These are phyloP conservation scores for Drosophila robusta DNA, from an alignment of 2,888 invertebrate species.

Conservation along the genomic window DNA sequence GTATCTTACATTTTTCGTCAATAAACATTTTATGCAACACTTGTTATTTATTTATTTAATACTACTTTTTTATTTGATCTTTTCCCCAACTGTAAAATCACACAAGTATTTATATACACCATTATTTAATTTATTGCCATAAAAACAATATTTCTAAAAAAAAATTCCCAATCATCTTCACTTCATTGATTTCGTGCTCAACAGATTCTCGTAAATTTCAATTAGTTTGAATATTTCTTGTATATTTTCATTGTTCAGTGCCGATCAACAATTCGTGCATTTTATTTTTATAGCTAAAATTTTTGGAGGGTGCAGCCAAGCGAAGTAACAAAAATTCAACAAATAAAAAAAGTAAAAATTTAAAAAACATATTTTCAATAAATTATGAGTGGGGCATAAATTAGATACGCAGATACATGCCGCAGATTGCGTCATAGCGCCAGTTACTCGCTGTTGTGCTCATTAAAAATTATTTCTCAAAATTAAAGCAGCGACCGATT, in stretches of 20 bases:
- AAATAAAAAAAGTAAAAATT: conserved; percentile 11
- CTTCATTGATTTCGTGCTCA: conserved; percentile 40
- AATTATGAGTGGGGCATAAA: conserved; percentile 65
- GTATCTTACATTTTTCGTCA: too few species aligned
- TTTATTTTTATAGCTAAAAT: conserved; percentile 39
- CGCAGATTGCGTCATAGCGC: conserved; percentile 45
- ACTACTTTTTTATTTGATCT: not conserved
- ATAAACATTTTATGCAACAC: too few species aligned
- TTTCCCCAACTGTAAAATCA: not conserved
- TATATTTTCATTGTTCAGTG: conserved; percentile 25
- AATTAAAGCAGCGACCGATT: conserved; percentile 28
- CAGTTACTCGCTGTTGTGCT: conserved; percentile 28
- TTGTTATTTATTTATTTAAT: too few species aligned
- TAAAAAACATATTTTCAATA: conserved; percentile 50
- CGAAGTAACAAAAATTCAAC: conserved; percentile 8
- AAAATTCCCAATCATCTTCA: conserved; percentile 18
- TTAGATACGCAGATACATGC: conserved; percentile 43
- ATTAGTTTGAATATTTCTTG: conserved; percentile 33
- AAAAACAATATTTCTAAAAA: conserved; percentile 18
- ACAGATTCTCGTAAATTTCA: conserved; percentile 48
- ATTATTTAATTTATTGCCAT: not conserved
- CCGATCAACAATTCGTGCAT: conserved; percentile 36
- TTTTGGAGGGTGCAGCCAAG: conserved; percentile 34
- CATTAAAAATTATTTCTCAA: conserved; percentile 43
- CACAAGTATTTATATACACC: not conserved